Base-by-base conservation (phyloP, 2,888 invertebrate species). In the Julus scandinavius region DNA sequence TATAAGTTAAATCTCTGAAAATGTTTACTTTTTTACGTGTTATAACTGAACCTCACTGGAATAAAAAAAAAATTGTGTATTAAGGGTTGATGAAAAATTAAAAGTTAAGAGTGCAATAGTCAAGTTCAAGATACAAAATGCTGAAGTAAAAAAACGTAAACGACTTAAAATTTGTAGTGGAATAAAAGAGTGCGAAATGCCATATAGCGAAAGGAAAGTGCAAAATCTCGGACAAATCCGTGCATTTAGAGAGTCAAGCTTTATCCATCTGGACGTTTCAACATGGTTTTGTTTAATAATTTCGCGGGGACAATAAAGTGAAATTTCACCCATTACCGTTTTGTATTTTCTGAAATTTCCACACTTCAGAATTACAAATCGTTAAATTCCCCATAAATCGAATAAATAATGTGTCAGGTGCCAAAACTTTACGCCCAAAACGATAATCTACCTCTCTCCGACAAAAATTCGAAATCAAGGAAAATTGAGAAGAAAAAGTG, bases 121-220 rank as follows among this genome's bases (percentile, higher is more conserved):
- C 54, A 54, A 17, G 17, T 13, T 13, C 13, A 15, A 4, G 20
- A 0, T n/a, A 63, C 7, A 63, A 63, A 63, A 63, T 63, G 20
- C n/a, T n/a, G 5, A 63, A 0, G 20, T n/a, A 63, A 63, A 63
- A 63, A 63, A 2, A 63, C 2, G 45, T 45, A 45, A 45, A 54
- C 2, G 9, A 54, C 54, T 15, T 54, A 63, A 20, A 63, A 20
- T 63, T 63, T 63, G 5, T n/a, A n/a, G 20, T 63, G 63, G 63
- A 20, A 20, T 63, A 63, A 63, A n/a, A 20, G 63, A 63, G n/a
- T 20, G 63, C 20, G 20, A 63, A 63, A 63, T 63, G 7, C 63
- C 63, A 63, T n/a, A 20, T 63, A 63, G 63, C 20, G n/a, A 63
- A 63, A n/a, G n/a, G 63, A 63, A 63, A 63, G 63, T 63, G 63